These are phyloP conservation scores for Campoplex nolae DNA, from an alignment of 2,888 invertebrate species.

Conservation along the genomic window DNA sequence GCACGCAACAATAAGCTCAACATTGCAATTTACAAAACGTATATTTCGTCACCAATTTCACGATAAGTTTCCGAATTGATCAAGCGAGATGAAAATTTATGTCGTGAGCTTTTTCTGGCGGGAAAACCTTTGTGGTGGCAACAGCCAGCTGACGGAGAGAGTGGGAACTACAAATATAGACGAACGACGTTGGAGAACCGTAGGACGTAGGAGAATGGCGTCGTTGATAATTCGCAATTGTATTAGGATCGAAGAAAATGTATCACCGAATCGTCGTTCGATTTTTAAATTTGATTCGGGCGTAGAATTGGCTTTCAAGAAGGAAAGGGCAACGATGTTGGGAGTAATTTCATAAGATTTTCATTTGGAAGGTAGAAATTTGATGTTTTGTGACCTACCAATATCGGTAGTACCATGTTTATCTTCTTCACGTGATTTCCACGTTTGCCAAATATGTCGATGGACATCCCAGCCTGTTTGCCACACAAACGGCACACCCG, in stretches of 20 bases:
- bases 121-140: constrained; percentile 2
- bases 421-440: constrained; percentile 80
- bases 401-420: constrained; percentile 81
- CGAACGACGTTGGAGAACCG: too few relatives aligned
- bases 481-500: constrained; percentile 82
- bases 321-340: not conserved
- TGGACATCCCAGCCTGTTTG: constrained; percentile 77
- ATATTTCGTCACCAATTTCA: not conserved
- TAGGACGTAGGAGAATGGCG: constrained; percentile 26
- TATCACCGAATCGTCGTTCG: not conserved
- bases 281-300: not conserved
- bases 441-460: constrained; percentile 81
- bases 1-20: not conserved
- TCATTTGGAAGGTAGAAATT: not conserved
- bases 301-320: not conserved
- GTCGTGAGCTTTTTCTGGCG: constrained; percentile 13
- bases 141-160: constrained; percentile 31
- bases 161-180: constrained; percentile 3
- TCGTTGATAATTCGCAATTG: constrained; percentile 13
- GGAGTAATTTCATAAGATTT: constrained; percentile 3
- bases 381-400: constrained; percentile 75
- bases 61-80: not conserved
- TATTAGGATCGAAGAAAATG: constrained; percentile 1
- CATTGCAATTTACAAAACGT: not conserved
- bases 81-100: not conserved